Conservation (phyloP, 1,140 invertebrate species). For the Monomorium pharaonis region DNA sequence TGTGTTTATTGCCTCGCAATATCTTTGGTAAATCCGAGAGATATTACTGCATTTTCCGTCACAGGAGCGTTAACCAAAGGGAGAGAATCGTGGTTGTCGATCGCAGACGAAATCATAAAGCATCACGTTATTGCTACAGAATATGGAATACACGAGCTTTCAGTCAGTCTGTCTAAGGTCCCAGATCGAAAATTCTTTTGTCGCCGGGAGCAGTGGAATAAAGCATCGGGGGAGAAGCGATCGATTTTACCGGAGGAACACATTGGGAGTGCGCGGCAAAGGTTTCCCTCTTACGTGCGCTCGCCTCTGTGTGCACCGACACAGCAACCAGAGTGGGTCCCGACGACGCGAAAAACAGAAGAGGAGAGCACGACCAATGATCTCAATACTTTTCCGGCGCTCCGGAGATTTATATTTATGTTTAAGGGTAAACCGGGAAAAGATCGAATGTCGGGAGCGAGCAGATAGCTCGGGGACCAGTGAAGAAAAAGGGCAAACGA, state of each 20-base stretch:
- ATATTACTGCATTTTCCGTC: background rate
- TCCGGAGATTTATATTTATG: conserved; percentile 59
- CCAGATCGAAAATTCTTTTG: conserved; percentile 55
- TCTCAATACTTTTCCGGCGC: conserved; percentile 45
- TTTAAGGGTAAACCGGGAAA: conserved; percentile 20
- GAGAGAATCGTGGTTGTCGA: conserved; percentile 29
- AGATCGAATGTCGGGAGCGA: conserved; percentile 46
- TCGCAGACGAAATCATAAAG: conserved; percentile 43
- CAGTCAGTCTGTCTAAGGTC: conserved; percentile 40
- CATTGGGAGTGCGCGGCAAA: conserved; percentile 23
- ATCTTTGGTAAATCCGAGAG: background rate
- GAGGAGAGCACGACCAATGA: conserved; percentile 14
- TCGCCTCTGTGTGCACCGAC: background rate
- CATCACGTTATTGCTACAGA: conserved; percentile 37
- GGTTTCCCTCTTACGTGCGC: background rate
- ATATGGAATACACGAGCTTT: conserved; percentile 50
- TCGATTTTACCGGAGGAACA: conserved; percentile 45
- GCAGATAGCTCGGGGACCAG: conserved; percentile 19
- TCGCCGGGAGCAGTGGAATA: conserved; percentile 42
- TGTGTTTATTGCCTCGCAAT: conserved; percentile 29
- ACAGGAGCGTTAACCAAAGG: conserved; percentile 32
- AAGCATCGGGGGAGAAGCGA: conserved; percentile 6
- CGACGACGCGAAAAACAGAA: conserved; percentile 45
- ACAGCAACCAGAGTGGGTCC: no score
- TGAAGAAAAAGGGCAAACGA: conserved; percentile 23